Conservation (phyloP, 2,797 vertebrate genomes). For the Anableps anableps region DNA sequence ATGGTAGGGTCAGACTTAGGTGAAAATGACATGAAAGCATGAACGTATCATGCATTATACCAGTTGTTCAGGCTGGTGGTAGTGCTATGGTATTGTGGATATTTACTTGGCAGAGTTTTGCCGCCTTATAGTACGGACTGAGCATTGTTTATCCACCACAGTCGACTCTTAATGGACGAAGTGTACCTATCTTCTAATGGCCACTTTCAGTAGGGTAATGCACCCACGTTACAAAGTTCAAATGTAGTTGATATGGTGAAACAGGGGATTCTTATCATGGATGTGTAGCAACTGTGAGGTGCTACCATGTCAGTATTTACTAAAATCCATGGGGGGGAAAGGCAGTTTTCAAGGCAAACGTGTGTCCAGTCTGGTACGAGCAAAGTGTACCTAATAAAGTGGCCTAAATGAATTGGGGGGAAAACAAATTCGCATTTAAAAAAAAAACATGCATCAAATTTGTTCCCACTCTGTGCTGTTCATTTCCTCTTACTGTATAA, state of each 20-base stretch:
- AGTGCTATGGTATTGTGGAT: no score
- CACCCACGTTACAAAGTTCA: background rate
- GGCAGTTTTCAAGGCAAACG: background rate
- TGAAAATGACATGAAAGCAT: background rate
- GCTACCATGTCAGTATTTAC: background rate
- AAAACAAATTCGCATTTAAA: background rate
- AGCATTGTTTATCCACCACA: no score
- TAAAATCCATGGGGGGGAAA: background rate
- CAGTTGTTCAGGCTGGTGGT: no score
- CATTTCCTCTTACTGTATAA: background rate
- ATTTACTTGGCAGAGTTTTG: no score
- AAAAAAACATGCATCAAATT: background rate
- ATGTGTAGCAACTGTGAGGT: background rate
- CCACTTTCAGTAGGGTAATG: background rate
- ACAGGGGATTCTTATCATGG: background rate
- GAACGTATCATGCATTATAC: background rate
- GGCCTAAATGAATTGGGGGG: background rate
- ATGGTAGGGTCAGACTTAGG: background rate
- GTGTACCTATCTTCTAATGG: background rate
- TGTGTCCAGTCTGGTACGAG: background rate
- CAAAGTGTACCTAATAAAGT: background rate
- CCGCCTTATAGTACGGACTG: no score
- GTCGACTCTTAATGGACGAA: no score
- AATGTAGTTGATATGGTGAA: background rate
- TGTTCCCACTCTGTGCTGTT: background rate